phyloP scores from a whole-genome alignment of 1,140 invertebrate species.

The Rhagoletis pomonella region DNA sequence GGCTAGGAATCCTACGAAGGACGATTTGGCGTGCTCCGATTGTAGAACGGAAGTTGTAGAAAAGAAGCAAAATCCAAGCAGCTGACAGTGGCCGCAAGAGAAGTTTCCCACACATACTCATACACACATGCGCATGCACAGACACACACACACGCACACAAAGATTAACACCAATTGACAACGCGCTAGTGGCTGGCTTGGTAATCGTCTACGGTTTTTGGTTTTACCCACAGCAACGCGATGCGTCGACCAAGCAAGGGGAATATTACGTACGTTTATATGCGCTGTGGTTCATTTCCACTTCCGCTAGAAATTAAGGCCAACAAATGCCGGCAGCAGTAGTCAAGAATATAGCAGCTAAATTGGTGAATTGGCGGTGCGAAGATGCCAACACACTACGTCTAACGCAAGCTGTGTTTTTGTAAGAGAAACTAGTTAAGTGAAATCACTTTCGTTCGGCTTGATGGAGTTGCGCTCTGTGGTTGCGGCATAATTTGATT shows the following conservation, averaged over 20 bases:
- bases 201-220: constrained; percentile 36
- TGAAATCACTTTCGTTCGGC: constrained; percentile 22
- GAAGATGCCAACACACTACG: neutral
- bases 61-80: constrained; percentile 17
- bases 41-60: constrained; percentile 44
- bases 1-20: neutral
- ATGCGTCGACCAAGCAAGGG: neutral
- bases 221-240: constrained; percentile 8
- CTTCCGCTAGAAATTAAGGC: constrained; percentile 60
- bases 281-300: constrained; percentile 58
- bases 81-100: constrained; percentile 37
- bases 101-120: neutral
- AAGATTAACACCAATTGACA: neutral
- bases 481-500: constrained; percentile 32
- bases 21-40: neutral
- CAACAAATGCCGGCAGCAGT: constrained; percentile 49
- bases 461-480: neutral
- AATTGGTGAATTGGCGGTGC: constrained; percentile 25
- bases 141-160: neutral
- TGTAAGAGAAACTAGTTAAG: neutral
- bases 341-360: neutral
- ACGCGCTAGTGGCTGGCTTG: neutral
- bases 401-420: neutral
- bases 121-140: neutral
- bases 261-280: constrained; percentile 45